These are phyloP conservation scores for Herpailurus yagouaroundi DNA, from an alignment of 2,113 vertebrate genomes.

Conservation along the genomic window DNA sequence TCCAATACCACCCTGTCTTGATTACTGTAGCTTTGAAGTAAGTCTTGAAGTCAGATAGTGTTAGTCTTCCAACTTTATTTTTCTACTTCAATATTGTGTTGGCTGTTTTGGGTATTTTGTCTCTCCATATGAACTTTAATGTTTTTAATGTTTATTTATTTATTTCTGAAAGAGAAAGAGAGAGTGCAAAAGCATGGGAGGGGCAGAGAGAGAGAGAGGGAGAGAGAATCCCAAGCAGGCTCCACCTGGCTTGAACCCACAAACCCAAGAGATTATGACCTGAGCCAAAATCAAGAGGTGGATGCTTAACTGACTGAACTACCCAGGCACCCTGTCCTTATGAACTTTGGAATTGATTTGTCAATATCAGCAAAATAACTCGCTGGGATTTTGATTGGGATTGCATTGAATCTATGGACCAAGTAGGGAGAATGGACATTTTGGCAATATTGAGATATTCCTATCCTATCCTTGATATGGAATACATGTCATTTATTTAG, in stretches of 20 bases:
- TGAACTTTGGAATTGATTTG: neutral
- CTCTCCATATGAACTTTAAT: neutral
- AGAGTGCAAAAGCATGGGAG: no score
- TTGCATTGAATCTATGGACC: neutral
- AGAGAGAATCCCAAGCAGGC: no score
- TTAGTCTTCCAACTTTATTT: neutral
- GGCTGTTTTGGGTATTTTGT: neutral
- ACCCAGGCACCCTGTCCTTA: neutral
- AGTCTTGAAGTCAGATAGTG: neutral
- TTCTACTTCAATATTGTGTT: neutral
- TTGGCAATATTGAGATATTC: neutral
- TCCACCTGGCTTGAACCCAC: no score
- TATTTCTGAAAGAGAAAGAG: no score
- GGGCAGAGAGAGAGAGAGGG: no score
- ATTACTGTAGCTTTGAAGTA: neutral
- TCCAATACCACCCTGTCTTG: neutral
- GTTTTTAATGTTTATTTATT: no score
- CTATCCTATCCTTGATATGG: neutral
- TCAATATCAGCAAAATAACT: neutral
- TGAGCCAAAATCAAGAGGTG: no score
- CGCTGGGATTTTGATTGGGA: neutral
- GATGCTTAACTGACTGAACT: no score
- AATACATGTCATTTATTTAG: neutral
- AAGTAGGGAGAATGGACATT: neutral
- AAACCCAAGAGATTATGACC: no score